Base-by-base conservation (phyloP, 2,888 invertebrate genomes). In the Tetropium fuscum region DNA sequence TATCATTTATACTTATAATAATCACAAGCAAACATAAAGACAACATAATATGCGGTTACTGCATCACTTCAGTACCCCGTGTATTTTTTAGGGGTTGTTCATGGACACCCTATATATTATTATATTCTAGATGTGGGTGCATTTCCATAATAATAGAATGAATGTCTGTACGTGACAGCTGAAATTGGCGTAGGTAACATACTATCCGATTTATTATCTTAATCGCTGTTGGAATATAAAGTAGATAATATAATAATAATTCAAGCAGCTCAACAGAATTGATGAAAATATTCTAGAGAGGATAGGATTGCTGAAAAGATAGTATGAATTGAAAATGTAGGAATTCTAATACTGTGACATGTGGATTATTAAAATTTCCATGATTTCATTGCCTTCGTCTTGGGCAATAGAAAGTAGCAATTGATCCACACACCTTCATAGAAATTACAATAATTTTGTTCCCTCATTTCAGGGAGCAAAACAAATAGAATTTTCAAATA, bases 81-180 rank as follows among this genome's bases (percentile, higher is more conserved):
- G n/a, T n/a, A n/a, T n/a, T n/a, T n/a, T n/a, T n/a, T n/a, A n/a
- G n/a, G n/a, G n/a, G n/a, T n/a, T n/a, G n/a, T n/a, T n/a, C n/a
- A n/a, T n/a, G n/a, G n/a, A n/a, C n/a, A n/a, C 18, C 38, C 10
- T 8, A 11, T 11, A 27, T 11, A 10, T 25, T 25, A 25, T n/a
- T 18, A 32, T 47, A 16, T 16, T 32, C 32, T 18, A 16, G 30
- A 18, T 16, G 3, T 47, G 32, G 10, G 18, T 32, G 7, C 32
- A 47, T 47, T 47, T 18, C 30, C 47, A 47, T 47, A 47, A 47
- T 47, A 47, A 34, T 20, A n/a, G 5, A 47, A 47, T 47, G 47
- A 30, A 47, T 47, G 18, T 32, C 32, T 47, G 47, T 15, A 18
- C 2, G 11, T 47, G 47, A 47, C 32, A 34, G 47, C 16, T 47